Base-by-base conservation (phyloP, 1,140 invertebrate species). In the Pomacea maculata region DNA sequence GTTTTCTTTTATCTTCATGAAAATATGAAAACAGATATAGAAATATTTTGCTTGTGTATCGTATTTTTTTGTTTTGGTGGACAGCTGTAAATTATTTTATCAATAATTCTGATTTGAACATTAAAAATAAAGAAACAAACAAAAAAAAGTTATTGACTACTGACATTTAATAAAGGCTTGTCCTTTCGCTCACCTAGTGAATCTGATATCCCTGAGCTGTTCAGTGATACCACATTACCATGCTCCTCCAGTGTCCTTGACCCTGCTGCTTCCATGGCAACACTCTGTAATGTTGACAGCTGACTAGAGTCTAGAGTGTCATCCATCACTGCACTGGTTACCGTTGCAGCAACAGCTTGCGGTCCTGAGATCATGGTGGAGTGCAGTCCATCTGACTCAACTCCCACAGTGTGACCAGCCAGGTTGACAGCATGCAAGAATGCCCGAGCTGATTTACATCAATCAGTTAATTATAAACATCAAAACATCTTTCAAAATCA, bases 351-450 rank as follows among this genome's bases (percentile, higher is more conserved):
- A n/a, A 70, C 77, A 54, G 61, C 9, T 54, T 63, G 74, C 64
- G 80, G 79, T 68, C 55, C 73, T 67, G 64, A 75, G 34, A 45
- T 78, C 83, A 84, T 86, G 29, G 83, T 86, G 19, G 86, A 84
- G 65, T 83, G 85, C 19, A 84, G 82, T n/a, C 76, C 82, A 19
- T 54, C 80, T 19, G 75, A 81, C 77, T 75, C 80, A 64, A 81
- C 74, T 45, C 80, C 77, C 68, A 80, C 70, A 34, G 70, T 54
- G 75, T 67, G 78, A 57, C 57, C 75, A 54, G 45, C 55, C 65
- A 80, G 57, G 74, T 19, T 67, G 79, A 75, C 72, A 12, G 72
- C 25, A 21, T 75, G 72, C 15, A 80, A 78, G 70, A 75, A 80
- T 54, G 78, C 57, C 25, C 4, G 63, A 63, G 68, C 73, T 57